A percentile compares a stretch with the other conserved stretches of the same genome.
phyloP scores from a whole-genome alignment of 2,888 invertebrate genomes.

The Prosopocoilus inquinatus region DNA sequence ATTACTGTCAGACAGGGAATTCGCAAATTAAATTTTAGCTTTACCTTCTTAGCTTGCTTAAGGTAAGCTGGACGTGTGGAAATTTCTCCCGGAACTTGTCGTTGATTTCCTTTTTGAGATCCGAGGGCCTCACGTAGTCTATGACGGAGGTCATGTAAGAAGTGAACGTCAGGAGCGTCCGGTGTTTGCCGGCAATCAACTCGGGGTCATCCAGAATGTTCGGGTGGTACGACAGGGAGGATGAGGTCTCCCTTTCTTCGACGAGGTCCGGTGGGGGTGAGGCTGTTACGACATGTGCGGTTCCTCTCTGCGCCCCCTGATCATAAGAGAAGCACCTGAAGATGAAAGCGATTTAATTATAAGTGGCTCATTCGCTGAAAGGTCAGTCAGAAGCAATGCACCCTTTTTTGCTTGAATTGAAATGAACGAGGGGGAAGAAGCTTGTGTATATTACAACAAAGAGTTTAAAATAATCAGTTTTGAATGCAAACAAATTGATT shows the following conservation, averaged over 20 bases:
- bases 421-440: no score
- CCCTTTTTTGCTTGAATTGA: no score
- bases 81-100: constrained; percentile 95
- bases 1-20: no score
- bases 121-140: constrained; percentile 93
- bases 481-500: no score
- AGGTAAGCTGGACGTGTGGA: constrained; percentile 89
- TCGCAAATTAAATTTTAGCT: constrained; percentile 5
- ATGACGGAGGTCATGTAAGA: constrained; percentile 94
- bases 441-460: no score
- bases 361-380: no score
- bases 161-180: constrained; percentile 82
- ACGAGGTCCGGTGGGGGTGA: constrained; percentile 49
- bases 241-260: constrained; percentile 47
- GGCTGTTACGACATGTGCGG: constrained; percentile 52
- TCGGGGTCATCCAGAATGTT: constrained; percentile 92
- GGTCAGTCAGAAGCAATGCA: no score
- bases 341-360: constrained; percentile 24
- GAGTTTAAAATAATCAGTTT: no score
- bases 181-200: constrained; percentile 83
- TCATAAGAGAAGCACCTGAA: constrained; percentile 75
- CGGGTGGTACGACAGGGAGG: constrained; percentile 67
- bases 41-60: constrained; percentile 94
- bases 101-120: constrained; percentile 94
- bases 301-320: constrained; percentile 60